Evolutionary conservation across 2,797 vertebrate genomes (phyloP).

Genomic region (Gymnodraco acuticeps): DNA sequence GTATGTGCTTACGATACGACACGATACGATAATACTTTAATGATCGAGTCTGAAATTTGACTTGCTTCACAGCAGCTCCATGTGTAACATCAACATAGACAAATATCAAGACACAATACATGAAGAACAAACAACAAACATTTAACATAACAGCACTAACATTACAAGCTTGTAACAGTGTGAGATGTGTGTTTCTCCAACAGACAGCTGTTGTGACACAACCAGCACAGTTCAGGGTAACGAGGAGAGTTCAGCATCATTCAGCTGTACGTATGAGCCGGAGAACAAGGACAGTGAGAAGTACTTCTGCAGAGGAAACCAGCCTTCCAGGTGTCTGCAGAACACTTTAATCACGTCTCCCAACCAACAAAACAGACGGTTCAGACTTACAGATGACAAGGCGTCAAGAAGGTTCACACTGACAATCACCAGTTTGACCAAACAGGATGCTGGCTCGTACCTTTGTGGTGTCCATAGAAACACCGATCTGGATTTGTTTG

Average conservation of each 20-base stretch:
- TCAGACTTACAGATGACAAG: slow-evolving; percentile 40
- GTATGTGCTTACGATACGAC: no score
- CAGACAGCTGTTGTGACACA: slow-evolving; percentile 57
- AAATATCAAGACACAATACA: no score
- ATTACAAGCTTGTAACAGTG: neutral
- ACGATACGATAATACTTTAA: no score
- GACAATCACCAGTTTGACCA: slow-evolving; percentile 38
- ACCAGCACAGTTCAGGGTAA: neutral
- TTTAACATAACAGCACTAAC: no score
- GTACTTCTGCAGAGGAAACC: slow-evolving; percentile 63
- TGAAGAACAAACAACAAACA: no score
- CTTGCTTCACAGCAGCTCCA: no score
- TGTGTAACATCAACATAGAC: no score
- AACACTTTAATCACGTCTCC: neutral
- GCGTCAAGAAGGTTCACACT: slow-evolving; percentile 33
- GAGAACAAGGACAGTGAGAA: slow-evolving; percentile 18
- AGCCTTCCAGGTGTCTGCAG: slow-evolving; percentile 29
- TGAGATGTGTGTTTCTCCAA: neutral
- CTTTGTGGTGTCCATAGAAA: slow-evolving; percentile 55
- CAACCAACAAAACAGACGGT: fast-evolving
- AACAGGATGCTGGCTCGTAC: slow-evolving; percentile 56
- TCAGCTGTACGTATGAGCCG: slow-evolving; percentile 47
- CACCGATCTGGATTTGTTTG: slow-evolving; percentile 45
- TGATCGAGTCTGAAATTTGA: no score
- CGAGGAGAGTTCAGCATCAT: slow-evolving; percentile 30